Conservation (phyloP, 1,140 invertebrate genomes). For the Drosophila nasuta region DNA sequence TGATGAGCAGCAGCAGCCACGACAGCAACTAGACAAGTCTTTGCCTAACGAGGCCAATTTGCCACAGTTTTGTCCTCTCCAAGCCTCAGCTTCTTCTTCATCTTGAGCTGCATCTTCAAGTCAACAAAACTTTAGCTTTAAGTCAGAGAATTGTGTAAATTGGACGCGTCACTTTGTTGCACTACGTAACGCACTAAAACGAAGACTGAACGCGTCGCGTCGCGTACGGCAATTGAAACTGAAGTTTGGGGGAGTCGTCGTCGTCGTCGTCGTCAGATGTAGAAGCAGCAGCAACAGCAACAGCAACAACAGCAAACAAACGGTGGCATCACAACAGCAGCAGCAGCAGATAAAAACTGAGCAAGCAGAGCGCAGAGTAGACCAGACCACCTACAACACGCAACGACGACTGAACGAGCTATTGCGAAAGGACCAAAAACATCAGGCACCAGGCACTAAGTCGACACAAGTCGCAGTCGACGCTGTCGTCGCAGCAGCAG, state of each 20-base stretch:
- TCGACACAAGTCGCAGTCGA: slow-evolving; percentile 9
- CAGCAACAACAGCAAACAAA: slow-evolving; percentile 27
- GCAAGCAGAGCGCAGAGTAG: slow-evolving; percentile 56
- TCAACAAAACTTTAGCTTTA: slow-evolving; percentile 10
- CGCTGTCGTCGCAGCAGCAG: slow-evolving; percentile 55
- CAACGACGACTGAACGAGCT: slow-evolving; percentile 79
- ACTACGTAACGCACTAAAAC: slow-evolving; percentile 57
- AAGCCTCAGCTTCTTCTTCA: slow-evolving; percentile 1
- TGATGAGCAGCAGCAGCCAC: slow-evolving; percentile 37
- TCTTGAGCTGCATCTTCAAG: background rate
- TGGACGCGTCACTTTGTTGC: slow-evolving; percentile 62
- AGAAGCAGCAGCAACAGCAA: slow-evolving; percentile 45
- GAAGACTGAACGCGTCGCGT: slow-evolving; percentile 73
- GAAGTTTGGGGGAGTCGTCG: slow-evolving; percentile 52
- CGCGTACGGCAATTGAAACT: slow-evolving; percentile 44
- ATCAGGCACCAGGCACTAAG: slow-evolving; percentile 54
- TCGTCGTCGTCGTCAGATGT: slow-evolving; percentile 44
- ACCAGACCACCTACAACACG: slow-evolving; percentile 81
- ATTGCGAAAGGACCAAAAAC: slow-evolving; percentile 76
- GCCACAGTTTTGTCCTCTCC: slow-evolving; percentile 12
- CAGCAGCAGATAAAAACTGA: slow-evolving; percentile 23
- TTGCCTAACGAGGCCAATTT: slow-evolving; percentile 62
- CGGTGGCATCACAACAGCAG: slow-evolving; percentile 28
- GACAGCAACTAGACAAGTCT: background rate
- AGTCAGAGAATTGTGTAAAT: background rate